Evolutionary conservation across 2,797 vertebrate species (phyloP).

Genomic region (Furcifer pardalis): DNA sequence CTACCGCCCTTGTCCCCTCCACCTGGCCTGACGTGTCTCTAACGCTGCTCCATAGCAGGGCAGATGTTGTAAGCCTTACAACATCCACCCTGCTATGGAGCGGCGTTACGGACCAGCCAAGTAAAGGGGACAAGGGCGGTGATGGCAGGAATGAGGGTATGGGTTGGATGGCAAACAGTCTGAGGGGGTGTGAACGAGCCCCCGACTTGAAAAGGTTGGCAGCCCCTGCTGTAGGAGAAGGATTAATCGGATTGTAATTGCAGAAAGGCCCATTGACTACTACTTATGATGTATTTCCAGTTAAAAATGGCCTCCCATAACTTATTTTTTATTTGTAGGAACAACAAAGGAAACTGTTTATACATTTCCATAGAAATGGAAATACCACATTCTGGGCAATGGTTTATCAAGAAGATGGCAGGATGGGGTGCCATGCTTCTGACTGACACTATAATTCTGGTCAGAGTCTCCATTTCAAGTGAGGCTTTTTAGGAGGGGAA

Average conservation of each 20-base stretch:
- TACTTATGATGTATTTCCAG: neutral
- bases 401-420: neutral
- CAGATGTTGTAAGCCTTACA: too few relatives aligned
- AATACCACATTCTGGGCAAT: neutral
- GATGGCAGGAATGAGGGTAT: too few relatives aligned
- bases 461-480: neutral
- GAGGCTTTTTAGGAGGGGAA: neutral
- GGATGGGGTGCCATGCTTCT: neutral
- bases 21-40: too few relatives aligned
- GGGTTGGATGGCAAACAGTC: too few relatives aligned
- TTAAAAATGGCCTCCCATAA: neutral
- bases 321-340: neutral
- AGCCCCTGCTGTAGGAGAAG: too few relatives aligned
- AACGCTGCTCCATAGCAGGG: too few relatives aligned
- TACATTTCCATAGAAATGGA: neutral
- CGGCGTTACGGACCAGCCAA: too few relatives aligned
- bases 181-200: too few relatives aligned
- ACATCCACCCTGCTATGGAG: too few relatives aligned
- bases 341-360: neutral
- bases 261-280: neutral
- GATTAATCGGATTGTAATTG: neutral
- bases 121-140: too few relatives aligned
- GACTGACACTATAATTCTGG: neutral
- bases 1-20: too few relatives aligned
- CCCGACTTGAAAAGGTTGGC: too few relatives aligned